Percentiles rank a stretch among this genome's conserved stretches.
phyloP scores from a whole-genome alignment of 2,888 invertebrate genomes.

The Amblyteles armatorius region DNA sequence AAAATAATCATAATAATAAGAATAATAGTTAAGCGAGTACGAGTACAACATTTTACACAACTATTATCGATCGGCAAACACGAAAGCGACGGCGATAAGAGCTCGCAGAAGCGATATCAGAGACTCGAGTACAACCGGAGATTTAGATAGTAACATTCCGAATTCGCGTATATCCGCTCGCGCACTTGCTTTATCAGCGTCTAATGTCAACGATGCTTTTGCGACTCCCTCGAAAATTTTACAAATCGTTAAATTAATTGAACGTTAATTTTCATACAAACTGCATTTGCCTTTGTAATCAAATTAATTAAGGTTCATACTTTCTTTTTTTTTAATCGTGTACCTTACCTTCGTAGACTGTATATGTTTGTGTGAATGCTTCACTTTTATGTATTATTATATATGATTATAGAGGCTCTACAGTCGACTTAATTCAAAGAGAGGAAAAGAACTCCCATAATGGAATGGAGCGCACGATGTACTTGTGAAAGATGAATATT shows the following conservation, averaged over 20 bases:
- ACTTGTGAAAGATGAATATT: not conserved
- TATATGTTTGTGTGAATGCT: not conserved
- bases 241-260: not conserved
- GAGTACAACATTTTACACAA: not conserved
- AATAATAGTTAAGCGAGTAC: too few species aligned
- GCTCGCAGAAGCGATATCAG: not conserved
- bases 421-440: slow-evolving; percentile 7
- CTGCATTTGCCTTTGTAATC: not conserved
- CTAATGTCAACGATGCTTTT: not conserved
- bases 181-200: slow-evolving; percentile 1
- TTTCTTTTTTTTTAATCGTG: not conserved
- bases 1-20: too few species aligned
- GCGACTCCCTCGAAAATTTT: not conserved
- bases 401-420: not conserved
- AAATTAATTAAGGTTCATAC: not conserved
- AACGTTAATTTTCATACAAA: not conserved
- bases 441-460: not conserved
- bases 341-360: not conserved
- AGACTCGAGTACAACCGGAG: slow-evolving; percentile 6
- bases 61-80: slow-evolving; percentile 20
- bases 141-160: slow-evolving; percentile 26
- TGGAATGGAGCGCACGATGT: not conserved
- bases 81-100: slow-evolving; percentile 22
- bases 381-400: slow-evolving; percentile 1
- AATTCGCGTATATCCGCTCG: not conserved